Evolutionary conservation across 2,888 invertebrate species (phyloP).

Genomic region (Colletes collaris): DNA sequence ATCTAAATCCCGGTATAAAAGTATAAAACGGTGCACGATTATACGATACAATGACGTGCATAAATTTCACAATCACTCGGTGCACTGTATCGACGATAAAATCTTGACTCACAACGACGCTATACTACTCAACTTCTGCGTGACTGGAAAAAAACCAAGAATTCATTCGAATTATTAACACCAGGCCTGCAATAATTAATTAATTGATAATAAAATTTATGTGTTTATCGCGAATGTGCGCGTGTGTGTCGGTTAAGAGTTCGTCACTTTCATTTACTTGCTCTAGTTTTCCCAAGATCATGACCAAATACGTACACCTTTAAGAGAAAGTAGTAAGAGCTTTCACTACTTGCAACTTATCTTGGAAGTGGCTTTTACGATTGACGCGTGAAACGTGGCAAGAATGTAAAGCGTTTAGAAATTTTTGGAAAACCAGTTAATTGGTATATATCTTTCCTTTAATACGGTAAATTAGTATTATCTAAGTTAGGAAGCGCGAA

Average conservation of each 20-base stretch:
- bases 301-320: constrained; percentile 30
- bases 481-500: no score
- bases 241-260: constrained; percentile 32
- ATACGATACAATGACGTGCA: background rate
- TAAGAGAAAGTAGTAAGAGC: constrained; percentile 68
- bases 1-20: constrained; percentile 10
- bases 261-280: constrained; percentile 68
- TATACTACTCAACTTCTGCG: constrained; percentile 72
- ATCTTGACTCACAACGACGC: constrained; percentile 75
- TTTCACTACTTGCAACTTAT: constrained; percentile 65
- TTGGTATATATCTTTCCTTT: background rate
- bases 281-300: constrained; percentile 63
- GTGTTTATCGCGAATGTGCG: background rate
- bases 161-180: background rate
- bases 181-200: background rate
- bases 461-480: background rate
- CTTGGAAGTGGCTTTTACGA: background rate
- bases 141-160: constrained; percentile 59
- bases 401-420: constrained; percentile 10
- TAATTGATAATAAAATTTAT: background rate
- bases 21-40: constrained; percentile 15
- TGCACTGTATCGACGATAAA: constrained; percentile 23
- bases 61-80: constrained; percentile 8
- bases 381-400: background rate
- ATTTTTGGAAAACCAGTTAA: background rate